Conservation (phyloP, 2,113 vertebrate genomes). For the Hippocampus barbouri region DNA sequence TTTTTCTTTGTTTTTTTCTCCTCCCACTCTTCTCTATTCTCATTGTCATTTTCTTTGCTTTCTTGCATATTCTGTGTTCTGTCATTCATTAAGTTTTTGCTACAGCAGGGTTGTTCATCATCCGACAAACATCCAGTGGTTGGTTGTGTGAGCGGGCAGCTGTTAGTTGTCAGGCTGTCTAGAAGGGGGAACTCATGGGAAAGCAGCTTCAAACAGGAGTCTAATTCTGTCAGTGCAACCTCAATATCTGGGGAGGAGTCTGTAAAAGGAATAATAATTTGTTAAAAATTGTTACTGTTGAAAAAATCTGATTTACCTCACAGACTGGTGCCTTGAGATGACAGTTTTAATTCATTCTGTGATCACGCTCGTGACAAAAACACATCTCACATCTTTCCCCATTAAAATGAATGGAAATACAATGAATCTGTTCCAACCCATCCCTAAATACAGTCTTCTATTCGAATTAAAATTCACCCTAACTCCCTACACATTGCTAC, state of each 20-base stretch:
- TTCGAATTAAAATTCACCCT: no score
- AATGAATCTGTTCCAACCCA: no score
- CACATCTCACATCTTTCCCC: no score
- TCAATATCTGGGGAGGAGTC: conserved; percentile 78
- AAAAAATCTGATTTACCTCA: neutral
- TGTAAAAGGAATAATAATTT: conserved; percentile 41
- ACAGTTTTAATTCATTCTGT: no score
- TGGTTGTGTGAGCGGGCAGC: conserved; percentile 1
- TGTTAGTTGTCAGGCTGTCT: neutral
- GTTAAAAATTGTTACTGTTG: neutral
- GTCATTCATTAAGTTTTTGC: conserved; percentile 68
- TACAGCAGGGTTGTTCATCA: conserved; percentile 83
- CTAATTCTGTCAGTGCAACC: conserved; percentile 79
- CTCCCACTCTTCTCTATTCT: neutral
- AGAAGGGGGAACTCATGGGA: conserved; percentile 65
- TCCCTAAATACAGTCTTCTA: no score
- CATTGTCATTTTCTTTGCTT: neutral
- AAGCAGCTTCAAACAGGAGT: conserved; percentile 83
- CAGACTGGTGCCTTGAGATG: no score
- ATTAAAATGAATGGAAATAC: no score
- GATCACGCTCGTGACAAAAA: no score
- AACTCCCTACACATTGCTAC: no score
- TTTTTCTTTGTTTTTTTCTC: neutral
- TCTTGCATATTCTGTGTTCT: neutral
- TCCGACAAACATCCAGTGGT: conserved; percentile 11